phyloP scores from a whole-genome alignment of 2,888 invertebrate genomes.

The Ferrisia virgata region DNA sequence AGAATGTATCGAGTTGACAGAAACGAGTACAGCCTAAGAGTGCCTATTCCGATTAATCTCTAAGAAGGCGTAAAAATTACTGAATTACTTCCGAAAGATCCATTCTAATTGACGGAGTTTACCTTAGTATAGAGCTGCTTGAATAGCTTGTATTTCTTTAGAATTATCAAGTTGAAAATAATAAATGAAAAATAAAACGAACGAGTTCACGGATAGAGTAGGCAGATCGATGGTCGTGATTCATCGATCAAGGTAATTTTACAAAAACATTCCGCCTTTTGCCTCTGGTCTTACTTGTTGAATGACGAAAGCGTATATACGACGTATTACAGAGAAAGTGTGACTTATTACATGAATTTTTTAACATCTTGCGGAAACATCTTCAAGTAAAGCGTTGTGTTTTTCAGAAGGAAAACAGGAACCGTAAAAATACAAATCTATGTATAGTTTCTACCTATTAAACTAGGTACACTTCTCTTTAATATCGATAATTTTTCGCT shows the following conservation, averaged over 20 bases:
- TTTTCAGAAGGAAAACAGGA: background rate
- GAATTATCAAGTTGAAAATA: background rate
- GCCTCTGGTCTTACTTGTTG: background rate
- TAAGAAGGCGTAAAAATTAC: background rate
- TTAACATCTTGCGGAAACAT: background rate
- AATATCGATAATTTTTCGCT: background rate
- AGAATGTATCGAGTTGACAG: no score
- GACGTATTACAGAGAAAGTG: background rate
- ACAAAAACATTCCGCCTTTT: background rate
- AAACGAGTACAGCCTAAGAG: no score
- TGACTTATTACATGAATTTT: conserved; percentile 2
- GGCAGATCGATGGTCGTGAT: background rate
- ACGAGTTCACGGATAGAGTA: background rate
- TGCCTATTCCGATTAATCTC: background rate
- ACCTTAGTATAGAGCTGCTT: background rate
- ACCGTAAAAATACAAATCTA: background rate
- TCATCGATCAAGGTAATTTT: background rate
- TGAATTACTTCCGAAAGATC: background rate
- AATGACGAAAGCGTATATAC: conserved; percentile 14
- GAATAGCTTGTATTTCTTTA: background rate
- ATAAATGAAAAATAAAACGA: background rate
- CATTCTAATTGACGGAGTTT: background rate
- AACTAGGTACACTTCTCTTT: background rate
- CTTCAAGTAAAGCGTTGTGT: background rate
- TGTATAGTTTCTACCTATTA: background rate